These are phyloP conservation scores for Phrynocephalus vlangalii DNA, from an alignment of 2,797 vertebrate species.

Conservation along the genomic window DNA sequence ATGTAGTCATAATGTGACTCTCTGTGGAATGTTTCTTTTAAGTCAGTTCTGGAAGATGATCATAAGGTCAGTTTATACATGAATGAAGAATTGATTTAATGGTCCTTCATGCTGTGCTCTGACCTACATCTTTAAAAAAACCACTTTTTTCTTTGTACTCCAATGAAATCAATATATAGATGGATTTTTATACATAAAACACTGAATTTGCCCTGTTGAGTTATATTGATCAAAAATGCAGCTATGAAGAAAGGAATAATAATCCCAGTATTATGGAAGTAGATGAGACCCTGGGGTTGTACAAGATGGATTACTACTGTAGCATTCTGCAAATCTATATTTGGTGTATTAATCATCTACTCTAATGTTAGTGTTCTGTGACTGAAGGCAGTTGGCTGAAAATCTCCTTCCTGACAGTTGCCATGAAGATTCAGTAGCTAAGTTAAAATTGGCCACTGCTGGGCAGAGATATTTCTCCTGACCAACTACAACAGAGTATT, in stretches of 20 bases:
- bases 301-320: conserved; percentile 57
- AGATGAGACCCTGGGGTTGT: conserved; percentile 65
- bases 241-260: conserved; percentile 60
- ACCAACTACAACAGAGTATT: neutral
- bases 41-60: conserved; percentile 3
- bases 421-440: conserved; percentile 18
- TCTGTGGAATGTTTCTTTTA: neutral
- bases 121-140: neutral
- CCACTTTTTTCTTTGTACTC: conserved; percentile 21
- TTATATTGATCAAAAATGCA: conserved; percentile 52
- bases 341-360: conserved; percentile 57
- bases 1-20: neutral
- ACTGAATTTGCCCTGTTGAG: conserved; percentile 30
- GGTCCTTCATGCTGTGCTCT: neutral
- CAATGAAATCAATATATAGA: conserved; percentile 21
- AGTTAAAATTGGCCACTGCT: neutral
- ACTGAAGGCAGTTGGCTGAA: conserved; percentile 38
- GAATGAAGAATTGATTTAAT: conserved; percentile 31
- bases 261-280: conserved; percentile 37
- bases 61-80: conserved; percentile 17
- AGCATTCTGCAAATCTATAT: conserved; percentile 55
- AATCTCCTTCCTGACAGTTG: conserved; percentile 37
- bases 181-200: conserved; percentile 43
- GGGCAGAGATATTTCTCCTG: conserved; percentile 37
- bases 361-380: conserved; percentile 44